Evolutionary conservation across 2,113 vertebrate genomes (phyloP).

Genomic region (Gambusia affinis): DNA sequence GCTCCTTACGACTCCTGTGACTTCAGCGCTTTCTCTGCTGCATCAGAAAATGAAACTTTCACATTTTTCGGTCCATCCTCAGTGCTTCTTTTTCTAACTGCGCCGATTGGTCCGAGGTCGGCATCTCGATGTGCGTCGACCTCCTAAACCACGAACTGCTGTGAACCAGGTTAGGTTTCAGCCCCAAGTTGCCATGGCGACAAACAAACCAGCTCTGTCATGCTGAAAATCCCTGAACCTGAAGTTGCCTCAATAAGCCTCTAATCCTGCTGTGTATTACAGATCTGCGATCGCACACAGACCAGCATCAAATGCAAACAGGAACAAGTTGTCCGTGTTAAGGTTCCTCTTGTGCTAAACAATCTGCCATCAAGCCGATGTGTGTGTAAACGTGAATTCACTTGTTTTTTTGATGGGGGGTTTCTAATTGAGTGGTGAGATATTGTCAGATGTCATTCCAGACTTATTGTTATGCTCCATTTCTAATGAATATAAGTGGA

Average conservation of each 20-base stretch:
- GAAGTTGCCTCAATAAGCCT: background rate
- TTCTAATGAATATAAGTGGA: background rate
- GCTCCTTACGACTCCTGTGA: background rate
- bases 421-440: background rate
- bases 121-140: background rate
- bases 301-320: background rate
- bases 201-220: background rate
- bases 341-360: background rate
- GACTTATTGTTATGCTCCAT: too few species aligned
- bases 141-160: background rate
- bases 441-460: background rate
- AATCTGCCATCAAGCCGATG: background rate
- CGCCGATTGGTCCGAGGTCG: background rate
- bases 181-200: background rate
- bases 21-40: background rate
- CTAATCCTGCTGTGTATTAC: background rate
- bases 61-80: too few species aligned
- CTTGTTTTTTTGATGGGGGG: background rate
- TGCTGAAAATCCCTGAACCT: background rate
- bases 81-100: background rate
- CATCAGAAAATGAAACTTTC: background rate
- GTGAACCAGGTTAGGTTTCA: background rate
- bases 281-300: background rate
- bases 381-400: background rate
- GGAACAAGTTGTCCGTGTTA: background rate